Evolutionary conservation across 2,888 invertebrate genomes (phyloP), one percentile per base, ranked within the genome.

Genomic region (Phengaris alcon): DNA sequence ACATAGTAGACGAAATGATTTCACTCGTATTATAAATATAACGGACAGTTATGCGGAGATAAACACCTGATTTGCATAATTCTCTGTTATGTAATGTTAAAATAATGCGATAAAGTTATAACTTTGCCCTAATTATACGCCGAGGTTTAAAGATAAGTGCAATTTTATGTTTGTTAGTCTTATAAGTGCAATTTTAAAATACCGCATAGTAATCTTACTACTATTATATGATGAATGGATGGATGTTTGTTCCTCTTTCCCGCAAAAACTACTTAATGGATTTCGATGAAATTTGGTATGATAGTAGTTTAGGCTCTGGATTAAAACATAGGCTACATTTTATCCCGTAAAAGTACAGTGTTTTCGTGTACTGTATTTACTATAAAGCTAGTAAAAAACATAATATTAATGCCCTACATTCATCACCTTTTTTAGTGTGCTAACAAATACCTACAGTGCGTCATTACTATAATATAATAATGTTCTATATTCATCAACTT

Each of bases 21-120:
- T 13, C 64, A 64, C 64, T 44, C 64, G 15, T 44, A 35, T 64
- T 64, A 64, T 64, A 64, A 64, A 64, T 64, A 44, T 64, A 64
- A 64, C 64, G 7, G 64, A 44, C 64, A 64, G 64, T 10, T 64
- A 64, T 64, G 64, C 13, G 64, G 64, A 64, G 64, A 64, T 64
- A 64, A 59, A 35, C 35, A 64, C 64, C 35, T 6, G 52, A 70
- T 70, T 70, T 70, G 70, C 70, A 70, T 51, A 70, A 70, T 51
- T 70, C 15, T 68, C 8, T 51, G 8, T 48, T 70, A 70, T 70
- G 51, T 70, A 70, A 70, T 51, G 70, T 69, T 69, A 15, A 48
- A 69, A 68, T 68, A 46, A 46, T 68, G n/a, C 55, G 55, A 35
- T 35, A 13, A 15, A 46, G 48, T n/a, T 15, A 9, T 70, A 70